Evolutionary conservation across 1,140 invertebrate species (phyloP), one percentile per base, ranked within the genome.

Genomic region (Asbolus verrucosus): DNA sequence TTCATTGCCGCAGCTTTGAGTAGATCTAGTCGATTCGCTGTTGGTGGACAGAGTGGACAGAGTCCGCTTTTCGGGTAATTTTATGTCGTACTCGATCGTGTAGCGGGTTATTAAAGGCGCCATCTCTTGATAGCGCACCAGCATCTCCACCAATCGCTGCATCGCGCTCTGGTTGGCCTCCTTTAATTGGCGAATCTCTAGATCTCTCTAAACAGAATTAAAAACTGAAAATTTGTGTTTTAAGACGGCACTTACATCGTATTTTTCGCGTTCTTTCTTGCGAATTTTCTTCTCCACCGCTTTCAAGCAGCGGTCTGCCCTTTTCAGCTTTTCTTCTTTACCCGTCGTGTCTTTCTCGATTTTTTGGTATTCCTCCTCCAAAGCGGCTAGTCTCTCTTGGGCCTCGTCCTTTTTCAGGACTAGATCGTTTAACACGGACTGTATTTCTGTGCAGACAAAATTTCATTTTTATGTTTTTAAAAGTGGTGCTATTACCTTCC

Each of bases 111-210:
- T 70, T 15, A 71, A 9, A 9, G 61, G 80, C 63, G 6, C 77
- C 73, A 74, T 76, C 69, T 75, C 79, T 21, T 73, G 67, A 73
- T 76, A 71, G 46, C 80, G 73, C 16, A 65, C 73, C 13, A 71
- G 74, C 63, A 84, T 76, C 41, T 83, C 81, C 4, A 74, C 60
- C 5, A 85, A 39, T 46, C 80, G 71, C 38, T 83, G 80, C 1
- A 84, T 54, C 0, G 77, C 79, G 63, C 74, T 78, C 8, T 74
- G 75, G 67, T 85, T 81, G 0, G 69, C 70, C 3, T 80, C 76
- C 68, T 75, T 67, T 14, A 81, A 39, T 54, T 79, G 77, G 19
- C 75, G 69, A 2, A 80, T 76, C 67, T 76, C 73, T 46, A 80
- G 68, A 61, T 81, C 79, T 71, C 71, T 67, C 79, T 81, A 36